A percentile compares a stretch with the other conserved stretches of the same genome.
phyloP scores from a whole-genome alignment of 2,113 vertebrate species.

The Eurypyga helias region DNA sequence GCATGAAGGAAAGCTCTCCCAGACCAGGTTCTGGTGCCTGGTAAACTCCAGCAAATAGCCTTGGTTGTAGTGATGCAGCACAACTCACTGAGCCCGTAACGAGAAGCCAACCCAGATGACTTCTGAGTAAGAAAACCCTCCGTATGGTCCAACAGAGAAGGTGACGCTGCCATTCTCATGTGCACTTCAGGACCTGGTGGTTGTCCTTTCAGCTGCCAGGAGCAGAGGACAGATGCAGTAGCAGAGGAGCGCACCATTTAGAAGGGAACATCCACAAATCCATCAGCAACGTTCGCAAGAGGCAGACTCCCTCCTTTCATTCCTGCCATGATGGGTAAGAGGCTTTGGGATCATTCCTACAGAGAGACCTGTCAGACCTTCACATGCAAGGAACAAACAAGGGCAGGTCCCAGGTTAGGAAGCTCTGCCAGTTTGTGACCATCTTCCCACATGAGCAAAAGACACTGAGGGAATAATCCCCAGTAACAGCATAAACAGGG shows the following conservation, averaged over 20 bases:
- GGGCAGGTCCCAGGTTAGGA: background rate
- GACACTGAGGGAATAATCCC: background rate
- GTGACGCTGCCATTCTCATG: background rate
- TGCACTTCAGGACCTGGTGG: background rate
- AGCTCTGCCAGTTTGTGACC: background rate
- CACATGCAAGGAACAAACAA: background rate
- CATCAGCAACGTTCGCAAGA: background rate
- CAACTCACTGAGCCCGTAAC: background rate
- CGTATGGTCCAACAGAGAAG: background rate
- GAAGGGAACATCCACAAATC: background rate
- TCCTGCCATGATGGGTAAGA: background rate
- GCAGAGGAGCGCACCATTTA: accelerated
- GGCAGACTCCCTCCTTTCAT: background rate
- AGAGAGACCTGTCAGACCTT: background rate
- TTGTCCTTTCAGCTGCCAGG: background rate
- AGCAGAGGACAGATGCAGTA: background rate
- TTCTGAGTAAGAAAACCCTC: background rate
- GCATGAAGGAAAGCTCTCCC: background rate
- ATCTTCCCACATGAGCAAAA: background rate
- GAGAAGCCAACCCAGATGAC: background rate
- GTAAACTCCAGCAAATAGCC: background rate
- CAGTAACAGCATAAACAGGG: background rate
- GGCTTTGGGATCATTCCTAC: background rate
- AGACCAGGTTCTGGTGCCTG: background rate
- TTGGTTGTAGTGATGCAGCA: background rate